These are phyloP conservation scores for Vidua macroura DNA, from an alignment of 2,113 vertebrate species.

Conservation along the genomic window DNA sequence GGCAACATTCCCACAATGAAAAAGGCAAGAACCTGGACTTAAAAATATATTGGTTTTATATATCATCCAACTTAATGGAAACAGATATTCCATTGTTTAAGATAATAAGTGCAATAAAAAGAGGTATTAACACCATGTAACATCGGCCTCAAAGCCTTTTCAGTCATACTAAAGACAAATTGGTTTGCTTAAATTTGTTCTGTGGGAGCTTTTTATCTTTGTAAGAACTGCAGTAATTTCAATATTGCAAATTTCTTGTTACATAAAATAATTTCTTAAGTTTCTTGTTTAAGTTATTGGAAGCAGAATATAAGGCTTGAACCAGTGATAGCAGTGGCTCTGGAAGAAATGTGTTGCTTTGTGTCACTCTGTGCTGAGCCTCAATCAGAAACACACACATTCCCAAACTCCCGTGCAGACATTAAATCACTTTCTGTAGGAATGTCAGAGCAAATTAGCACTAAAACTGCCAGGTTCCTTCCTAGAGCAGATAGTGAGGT, in stretches of 20 bases:
- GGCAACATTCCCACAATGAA: background rate
- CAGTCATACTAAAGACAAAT: background rate
- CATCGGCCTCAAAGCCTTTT: background rate
- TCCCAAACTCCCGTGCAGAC: background rate
- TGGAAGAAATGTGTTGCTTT: background rate
- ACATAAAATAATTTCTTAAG: background rate
- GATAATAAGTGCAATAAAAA: background rate
- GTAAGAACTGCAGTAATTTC: background rate
- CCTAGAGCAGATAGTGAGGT: background rate
- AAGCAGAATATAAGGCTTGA: background rate
- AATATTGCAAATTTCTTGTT: background rate
- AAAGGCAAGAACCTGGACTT: background rate
- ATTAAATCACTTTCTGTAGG: background rate
- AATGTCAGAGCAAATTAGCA: accelerated
- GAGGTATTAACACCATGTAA: background rate
- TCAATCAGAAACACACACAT: background rate
- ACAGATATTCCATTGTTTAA: background rate
- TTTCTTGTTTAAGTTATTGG: background rate
- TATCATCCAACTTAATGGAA: background rate
- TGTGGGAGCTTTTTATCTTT: background rate
- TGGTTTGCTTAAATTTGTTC: background rate
- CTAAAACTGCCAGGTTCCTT: background rate
- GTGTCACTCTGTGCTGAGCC: accelerated
- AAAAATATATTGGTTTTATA: background rate
- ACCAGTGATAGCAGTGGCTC: background rate